Base-by-base conservation (phyloP, 2,113 vertebrate genomes). In the Polypterus bichir region DNA sequence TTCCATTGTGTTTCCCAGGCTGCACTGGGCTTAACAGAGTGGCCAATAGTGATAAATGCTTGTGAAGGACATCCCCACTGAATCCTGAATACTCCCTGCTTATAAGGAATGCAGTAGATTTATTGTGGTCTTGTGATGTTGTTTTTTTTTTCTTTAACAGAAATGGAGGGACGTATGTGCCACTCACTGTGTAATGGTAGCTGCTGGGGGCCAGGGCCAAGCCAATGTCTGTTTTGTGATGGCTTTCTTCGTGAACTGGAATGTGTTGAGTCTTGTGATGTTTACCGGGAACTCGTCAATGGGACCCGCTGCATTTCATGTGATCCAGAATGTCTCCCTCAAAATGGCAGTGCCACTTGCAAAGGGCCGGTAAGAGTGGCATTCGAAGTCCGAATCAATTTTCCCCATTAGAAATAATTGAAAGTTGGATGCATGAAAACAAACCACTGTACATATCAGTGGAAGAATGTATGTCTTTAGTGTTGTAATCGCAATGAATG, bases 121-220 rank as follows among this genome's bases (percentile, higher is more conserved):
- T 27, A 27, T 27, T 27, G 27, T 27, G 27, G 27, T 27, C 27
- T 27, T 27, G 27, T 27, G 27, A 27, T 27, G 27, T 27, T 27
- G 27, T 27, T 27, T 27, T 27, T 46, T 44, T 9, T n/a, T 57
- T 47, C 62, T 48, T 65, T 61, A 62, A n/a, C 75, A 92, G 91
- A 63, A 61, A 70, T 60, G 0, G 64, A 90, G 56, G 84, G 77
- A 5, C 76, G 68, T 11, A 63, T 85, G 44, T 98, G 95, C 76
- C 78, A 92, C 76, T 63, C 65, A 0, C 80, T 94, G 64, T 98
- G 95, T 0, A 64, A 80, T 0, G 84, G 81, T 4, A 84, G 86
- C 63, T 98, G 95, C 81, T 98, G 95, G 95, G 95, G 95, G 1
- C 88, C 87, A 0, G 94, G 92, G 3, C 88, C 91, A 0, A 80